Percentiles rank a stretch among this genome's conserved stretches.
Conservation (phyloP, 2,888 invertebrate species). For the Neoascia interrupta region DNA sequence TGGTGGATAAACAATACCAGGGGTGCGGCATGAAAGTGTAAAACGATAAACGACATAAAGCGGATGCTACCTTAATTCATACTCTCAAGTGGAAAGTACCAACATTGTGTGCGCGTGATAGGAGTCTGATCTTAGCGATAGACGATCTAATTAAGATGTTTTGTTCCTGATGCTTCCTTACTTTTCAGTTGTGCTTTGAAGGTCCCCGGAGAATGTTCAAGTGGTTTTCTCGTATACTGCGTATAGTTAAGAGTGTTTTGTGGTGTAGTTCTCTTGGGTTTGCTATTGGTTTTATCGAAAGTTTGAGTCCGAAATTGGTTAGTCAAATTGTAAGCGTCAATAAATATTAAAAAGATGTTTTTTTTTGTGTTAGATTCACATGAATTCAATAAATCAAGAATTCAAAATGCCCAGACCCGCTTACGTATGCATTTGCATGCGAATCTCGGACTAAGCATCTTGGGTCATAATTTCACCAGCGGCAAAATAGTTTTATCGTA, state of each 20-base stretch:
- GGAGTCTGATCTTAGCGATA: slow-evolving; percentile 45
- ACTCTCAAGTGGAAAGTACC: slow-evolving; percentile 29
- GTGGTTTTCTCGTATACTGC: slow-evolving; percentile 20
- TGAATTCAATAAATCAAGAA: too few species aligned
- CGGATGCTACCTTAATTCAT: slow-evolving; percentile 64
- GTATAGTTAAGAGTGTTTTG: slow-evolving; percentile 11
- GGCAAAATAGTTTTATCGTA: too few species aligned
- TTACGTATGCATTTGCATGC: too few species aligned
- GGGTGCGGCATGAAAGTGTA: background rate
- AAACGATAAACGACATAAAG: slow-evolving; percentile 35
- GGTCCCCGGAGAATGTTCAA: slow-evolving; percentile 54
- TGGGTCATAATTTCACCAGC: too few species aligned
- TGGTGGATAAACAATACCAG: slow-evolving; percentile 33
- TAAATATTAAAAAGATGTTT: background rate
- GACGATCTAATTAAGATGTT: slow-evolving; percentile 44
- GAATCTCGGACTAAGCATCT: too few species aligned
- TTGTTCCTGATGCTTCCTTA: slow-evolving; percentile 19
- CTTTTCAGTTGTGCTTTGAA: slow-evolving; percentile 57
- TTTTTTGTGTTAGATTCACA: background rate
- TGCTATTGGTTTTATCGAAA: slow-evolving; percentile 16
- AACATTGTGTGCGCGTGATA: background rate
- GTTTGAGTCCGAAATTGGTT: slow-evolving; percentile 4
- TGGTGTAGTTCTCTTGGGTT: slow-evolving; percentile 38
- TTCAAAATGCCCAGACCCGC: too few species aligned
- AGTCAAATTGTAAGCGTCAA: slow-evolving; percentile 15